Conservation (phyloP, 2,113 vertebrate species). For the Lichenostomus cassidix region DNA sequence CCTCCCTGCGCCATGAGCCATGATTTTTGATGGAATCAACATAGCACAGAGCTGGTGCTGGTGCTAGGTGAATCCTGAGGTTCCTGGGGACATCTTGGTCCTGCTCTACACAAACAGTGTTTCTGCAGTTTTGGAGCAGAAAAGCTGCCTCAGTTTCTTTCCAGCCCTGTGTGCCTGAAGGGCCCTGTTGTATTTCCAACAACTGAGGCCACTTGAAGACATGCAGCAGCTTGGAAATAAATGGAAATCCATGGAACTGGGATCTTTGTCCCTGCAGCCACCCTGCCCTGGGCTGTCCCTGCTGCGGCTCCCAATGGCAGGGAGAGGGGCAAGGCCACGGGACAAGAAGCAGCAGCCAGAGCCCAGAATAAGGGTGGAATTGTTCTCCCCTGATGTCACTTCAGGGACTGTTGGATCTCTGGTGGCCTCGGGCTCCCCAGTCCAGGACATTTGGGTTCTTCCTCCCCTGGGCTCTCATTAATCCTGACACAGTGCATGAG, state of each 20-base stretch:
- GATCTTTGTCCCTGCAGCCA: background rate
- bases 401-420: background rate
- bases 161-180: background rate
- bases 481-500: background rate
- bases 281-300: background rate
- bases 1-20: fast-evolving
- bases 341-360: constrained; percentile 27
- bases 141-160: background rate
- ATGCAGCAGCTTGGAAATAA: background rate
- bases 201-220: background rate
- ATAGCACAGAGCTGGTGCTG: background rate
- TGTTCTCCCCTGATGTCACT: constrained; percentile 38
- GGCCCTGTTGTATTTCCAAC: background rate
- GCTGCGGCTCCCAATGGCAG: background rate
- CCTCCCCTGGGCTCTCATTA: constrained; percentile 31
- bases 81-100: background rate
- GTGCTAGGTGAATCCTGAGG: background rate
- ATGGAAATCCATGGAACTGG: background rate
- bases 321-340: background rate
- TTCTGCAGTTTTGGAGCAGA: background rate
- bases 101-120: background rate
- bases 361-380: background rate
- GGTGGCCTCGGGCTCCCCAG: background rate
- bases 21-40: background rate
- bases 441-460: background rate